Evolutionary conservation across 2,113 vertebrate species (phyloP), one percentile per base, ranked within the genome.

Genomic region (Lampris incognitus): DNA sequence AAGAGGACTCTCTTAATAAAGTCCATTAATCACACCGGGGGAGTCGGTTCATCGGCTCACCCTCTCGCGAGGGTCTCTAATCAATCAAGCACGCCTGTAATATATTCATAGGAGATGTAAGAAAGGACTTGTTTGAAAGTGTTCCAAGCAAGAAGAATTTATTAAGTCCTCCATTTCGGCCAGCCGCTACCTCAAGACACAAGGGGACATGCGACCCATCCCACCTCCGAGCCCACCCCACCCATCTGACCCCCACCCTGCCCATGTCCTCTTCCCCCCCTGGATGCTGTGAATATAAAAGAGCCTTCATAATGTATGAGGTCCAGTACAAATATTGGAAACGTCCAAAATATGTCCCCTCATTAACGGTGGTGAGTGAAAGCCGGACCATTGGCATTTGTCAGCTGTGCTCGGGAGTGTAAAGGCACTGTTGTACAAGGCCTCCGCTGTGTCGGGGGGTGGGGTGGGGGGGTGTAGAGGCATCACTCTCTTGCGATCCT

Each of bases 21-120:
- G 91, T 94, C 93, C 93, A 94, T 95, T 95, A 94, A 94, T 95
- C 94, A 93, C 92, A 83, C 90, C 77, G 57, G 87, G 89, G 91
- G 90, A 93, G 90, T 85, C 74, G 86, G 91, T 92, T 92, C 90
- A 92, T 90, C 75, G 84, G 90, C 87, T 92, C 90, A 87, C 90
- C 88, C 88, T 93, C 88, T 90, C 66, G 78, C 48, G 74, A 88
- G 89, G 88, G 88, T 92, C 90, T 89, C 89, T 92, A 94, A 94
- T 94, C 94, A 93, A 94, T 93, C 93, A 94, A 89, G 78, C 84
- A 71, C 38, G 76, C 89, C 77, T 88, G 79, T 94, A 93, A 94
- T 94, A 91, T 93, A 93, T 94, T 93, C 92, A 92, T 92, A 88
- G 81, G 74, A 87, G 91, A 91, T 90, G 89, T 91, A 91, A 88